Evolutionary conservation across 2,113 vertebrate genomes (phyloP).

Genomic region (Chloropsis cyanopogon): DNA sequence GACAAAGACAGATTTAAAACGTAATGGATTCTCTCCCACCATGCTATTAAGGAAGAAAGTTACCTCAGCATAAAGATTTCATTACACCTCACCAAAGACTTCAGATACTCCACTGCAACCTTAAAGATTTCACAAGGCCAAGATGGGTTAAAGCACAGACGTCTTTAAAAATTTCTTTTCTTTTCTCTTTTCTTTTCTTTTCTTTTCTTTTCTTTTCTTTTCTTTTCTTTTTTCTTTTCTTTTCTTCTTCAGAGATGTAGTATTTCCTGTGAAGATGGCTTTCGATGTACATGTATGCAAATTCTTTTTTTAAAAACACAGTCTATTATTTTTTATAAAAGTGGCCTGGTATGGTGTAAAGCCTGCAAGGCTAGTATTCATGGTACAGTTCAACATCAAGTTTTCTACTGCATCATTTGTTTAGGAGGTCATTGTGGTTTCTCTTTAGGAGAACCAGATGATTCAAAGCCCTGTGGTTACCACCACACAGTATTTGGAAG

Average conservation of each 20-base stretch:
- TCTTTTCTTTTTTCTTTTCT: too few relatives aligned
- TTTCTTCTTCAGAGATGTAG: too few relatives aligned
- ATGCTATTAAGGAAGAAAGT: constrained; percentile 28
- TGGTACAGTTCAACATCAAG: background rate
- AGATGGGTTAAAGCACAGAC: background rate
- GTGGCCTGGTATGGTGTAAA: background rate
- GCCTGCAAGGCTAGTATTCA: background rate
- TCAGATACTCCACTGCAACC: background rate
- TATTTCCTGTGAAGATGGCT: background rate
- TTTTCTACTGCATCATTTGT: background rate
- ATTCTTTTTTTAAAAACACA: background rate
- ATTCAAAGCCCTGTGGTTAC: background rate
- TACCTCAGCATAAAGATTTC: constrained; percentile 49
- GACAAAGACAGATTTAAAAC: constrained; percentile 53
- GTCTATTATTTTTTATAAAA: background rate
- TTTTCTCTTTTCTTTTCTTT: too few relatives aligned
- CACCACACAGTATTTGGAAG: background rate
- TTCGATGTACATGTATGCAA: background rate
- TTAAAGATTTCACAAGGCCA: background rate
- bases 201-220: too few relatives aligned
- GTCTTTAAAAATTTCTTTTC: background rate
- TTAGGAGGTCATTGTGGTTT: background rate
- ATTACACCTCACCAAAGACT: constrained; percentile 10
- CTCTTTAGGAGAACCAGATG: background rate
- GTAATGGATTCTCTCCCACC: constrained; percentile 37